A percentile compares a stretch with the other conserved stretches of the same genome.
Evolutionary conservation across 2,113 vertebrate species (phyloP).

Genomic region (Embiotoca jacksoni): DNA sequence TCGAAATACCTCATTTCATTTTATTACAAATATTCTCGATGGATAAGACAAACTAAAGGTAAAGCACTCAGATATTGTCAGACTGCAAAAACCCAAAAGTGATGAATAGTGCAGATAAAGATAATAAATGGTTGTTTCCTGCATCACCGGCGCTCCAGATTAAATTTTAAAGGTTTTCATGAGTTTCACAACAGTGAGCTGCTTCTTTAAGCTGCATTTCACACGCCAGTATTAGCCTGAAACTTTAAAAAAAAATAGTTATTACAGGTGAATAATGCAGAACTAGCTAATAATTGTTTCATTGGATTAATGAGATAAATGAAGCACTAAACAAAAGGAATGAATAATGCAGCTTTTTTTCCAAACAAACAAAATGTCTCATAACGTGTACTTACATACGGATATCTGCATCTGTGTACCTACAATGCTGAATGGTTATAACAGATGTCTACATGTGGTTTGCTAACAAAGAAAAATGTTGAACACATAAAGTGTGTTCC

Average conservation of each 20-base stretch:
- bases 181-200: not conserved
- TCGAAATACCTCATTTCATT: constrained; percentile 33
- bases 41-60: constrained; percentile 31
- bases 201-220: not conserved
- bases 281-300: not conserved
- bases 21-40: constrained; percentile 33
- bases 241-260: not conserved
- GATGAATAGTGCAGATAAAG: constrained; percentile 40
- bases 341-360: too few relatives aligned
- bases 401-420: not conserved
- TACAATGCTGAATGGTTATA: not conserved
- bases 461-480: not conserved
- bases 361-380: too few relatives aligned
- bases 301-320: constrained; percentile 8
- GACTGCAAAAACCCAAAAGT: not conserved
- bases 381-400: too few relatives aligned
- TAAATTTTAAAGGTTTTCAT: not conserved
- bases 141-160: constrained; percentile 2
- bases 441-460: not conserved
- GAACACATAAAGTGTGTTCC: not conserved
- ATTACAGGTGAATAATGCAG: not conserved
- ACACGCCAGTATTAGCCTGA: not conserved
- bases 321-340: not conserved
- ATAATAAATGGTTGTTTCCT: constrained; percentile 19
- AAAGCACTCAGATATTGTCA: constrained; percentile 9